Percentiles rank a stretch among this genome's conserved stretches.
Conservation (phyloP, 1,140 invertebrate species). For the Campoletis sonorensis region DNA sequence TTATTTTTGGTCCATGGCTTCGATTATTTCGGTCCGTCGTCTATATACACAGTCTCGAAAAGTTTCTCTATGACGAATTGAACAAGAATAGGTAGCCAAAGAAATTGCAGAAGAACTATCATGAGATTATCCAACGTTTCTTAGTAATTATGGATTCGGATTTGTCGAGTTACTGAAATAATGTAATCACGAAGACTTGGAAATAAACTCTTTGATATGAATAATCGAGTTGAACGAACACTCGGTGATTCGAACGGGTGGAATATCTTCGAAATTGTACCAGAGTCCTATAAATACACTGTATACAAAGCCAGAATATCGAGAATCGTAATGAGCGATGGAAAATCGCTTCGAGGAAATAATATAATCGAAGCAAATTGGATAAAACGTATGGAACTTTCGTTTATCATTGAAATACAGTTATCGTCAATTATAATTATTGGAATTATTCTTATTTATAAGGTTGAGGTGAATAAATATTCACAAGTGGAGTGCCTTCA, state of each 20-base stretch:
- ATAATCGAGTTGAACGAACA: neutral
- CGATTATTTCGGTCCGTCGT: neutral
- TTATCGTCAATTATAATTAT: constrained; percentile 6
- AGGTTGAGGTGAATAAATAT: neutral
- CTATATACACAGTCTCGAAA: neutral
- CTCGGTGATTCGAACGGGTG: neutral
- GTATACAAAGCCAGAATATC: neutral
- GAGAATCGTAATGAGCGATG: neutral
- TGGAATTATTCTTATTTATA: neutral
- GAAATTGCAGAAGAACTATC: neutral
- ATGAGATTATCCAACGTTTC: neutral
- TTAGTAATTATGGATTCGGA: neutral
- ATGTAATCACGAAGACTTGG: neutral
- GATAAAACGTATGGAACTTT: neutral
- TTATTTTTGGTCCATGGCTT: neutral
- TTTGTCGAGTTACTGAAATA: constrained; percentile 13
- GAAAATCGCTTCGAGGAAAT: neutral
- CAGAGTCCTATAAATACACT: neutral
- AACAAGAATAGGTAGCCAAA: neutral
- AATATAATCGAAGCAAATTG: neutral
- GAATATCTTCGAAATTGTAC: neutral
- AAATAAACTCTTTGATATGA: neutral
- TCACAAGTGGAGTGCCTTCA: too few species aligned
- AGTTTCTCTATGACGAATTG: constrained; percentile 11
- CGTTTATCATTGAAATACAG: neutral